These are phyloP conservation scores for Eubucco bourcierii DNA, from an alignment of 2,113 vertebrate genomes.

Conservation along the genomic window DNA sequence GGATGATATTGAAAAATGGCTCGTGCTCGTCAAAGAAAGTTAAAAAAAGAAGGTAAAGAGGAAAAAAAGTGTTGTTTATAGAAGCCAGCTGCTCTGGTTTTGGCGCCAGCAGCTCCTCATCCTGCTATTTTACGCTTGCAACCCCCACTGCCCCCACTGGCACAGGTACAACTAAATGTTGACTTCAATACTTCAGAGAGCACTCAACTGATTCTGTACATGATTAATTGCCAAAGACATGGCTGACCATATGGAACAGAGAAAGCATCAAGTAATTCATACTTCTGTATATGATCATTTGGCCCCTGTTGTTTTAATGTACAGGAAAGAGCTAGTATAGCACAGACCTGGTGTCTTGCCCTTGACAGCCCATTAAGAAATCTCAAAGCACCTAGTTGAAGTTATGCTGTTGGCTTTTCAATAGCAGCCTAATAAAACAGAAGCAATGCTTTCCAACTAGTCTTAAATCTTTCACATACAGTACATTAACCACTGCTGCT, in stretches of 20 bases:
- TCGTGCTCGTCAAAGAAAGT: constrained; percentile 53
- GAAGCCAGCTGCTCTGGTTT: constrained; percentile 79
- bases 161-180: constrained; percentile 80
- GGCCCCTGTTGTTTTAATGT: constrained; percentile 82
- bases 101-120: constrained; percentile 75
- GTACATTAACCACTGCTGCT: constrained; percentile 80
- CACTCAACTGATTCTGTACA: constrained; percentile 79
- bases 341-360: constrained; percentile 82
- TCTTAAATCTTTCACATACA: constrained; percentile 86
- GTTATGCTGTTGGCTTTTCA: constrained; percentile 83
- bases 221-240: constrained; percentile 87
- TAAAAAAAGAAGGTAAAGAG: constrained; percentile 9
- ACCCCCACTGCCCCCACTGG: constrained; percentile 74
- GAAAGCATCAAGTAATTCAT: constrained; percentile 86
- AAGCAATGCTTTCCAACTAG: constrained; percentile 83
- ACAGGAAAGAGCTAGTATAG: constrained; percentile 78
- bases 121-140: constrained; percentile 71
- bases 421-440: constrained; percentile 86
- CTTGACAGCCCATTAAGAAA: constrained; percentile 87
- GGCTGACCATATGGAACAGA: constrained; percentile 85
- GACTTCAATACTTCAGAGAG: constrained; percentile 82
- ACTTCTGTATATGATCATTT: constrained; percentile 80
- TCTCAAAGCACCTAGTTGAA: constrained; percentile 81
- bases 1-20: constrained; percentile 59
- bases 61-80: constrained; percentile 76